phyloP scores from a whole-genome alignment of 2,797 vertebrate species.

The Stomatorhinus walkeri region DNA sequence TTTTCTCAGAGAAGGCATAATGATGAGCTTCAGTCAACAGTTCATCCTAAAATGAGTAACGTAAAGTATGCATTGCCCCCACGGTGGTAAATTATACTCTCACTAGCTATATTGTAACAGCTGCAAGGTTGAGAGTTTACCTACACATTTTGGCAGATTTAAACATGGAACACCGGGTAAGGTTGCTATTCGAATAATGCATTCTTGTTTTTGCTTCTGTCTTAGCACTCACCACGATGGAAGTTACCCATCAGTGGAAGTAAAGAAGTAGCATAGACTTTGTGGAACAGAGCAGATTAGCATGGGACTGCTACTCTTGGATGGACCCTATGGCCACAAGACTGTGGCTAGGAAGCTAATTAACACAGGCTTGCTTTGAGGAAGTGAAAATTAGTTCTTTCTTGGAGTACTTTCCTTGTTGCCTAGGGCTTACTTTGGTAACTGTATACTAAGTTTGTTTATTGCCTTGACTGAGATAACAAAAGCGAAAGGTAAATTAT shows the following conservation, averaged over 20 bases:
- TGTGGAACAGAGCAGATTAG: neutral
- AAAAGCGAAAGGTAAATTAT: slow-evolving; percentile 7
- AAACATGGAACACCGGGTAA: neutral
- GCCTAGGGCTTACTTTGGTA: slow-evolving; percentile 15
- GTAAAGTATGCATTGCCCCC: neutral
- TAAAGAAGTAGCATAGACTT: neutral
- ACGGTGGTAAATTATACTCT: neutral
- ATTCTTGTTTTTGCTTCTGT: neutral
- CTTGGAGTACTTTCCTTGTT: slow-evolving; percentile 5
- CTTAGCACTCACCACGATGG: neutral
- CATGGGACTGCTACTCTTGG: neutral
- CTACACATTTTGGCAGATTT: neutral
- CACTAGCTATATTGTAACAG: neutral
- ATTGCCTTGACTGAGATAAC: slow-evolving; percentile 17
- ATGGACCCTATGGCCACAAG: neutral
- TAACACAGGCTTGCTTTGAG: neutral
- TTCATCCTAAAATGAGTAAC: neutral
- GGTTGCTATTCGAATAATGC: neutral
- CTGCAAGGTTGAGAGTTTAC: neutral
- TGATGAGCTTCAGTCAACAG: neutral
- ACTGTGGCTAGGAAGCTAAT: slow-evolving; percentile 15
- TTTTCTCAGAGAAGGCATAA: neutral
- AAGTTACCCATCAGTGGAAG: neutral
- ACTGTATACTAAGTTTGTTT: neutral
- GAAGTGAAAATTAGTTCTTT: slow-evolving; percentile 10